Evolutionary conservation across 1,140 invertebrate species (phyloP).

Genomic region (Heliconius hewitsoni): DNA sequence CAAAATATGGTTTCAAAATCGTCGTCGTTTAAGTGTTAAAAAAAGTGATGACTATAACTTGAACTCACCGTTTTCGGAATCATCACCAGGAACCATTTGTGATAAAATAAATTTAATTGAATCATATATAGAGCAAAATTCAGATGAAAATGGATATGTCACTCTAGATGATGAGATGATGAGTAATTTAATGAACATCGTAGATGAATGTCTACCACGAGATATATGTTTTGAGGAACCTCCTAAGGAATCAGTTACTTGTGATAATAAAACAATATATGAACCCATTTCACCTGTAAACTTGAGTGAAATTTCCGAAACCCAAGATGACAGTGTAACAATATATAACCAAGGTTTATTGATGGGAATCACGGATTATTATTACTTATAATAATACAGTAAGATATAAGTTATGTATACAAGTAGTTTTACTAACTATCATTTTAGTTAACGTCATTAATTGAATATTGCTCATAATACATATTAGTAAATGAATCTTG

Average conservation of each 20-base stretch:
- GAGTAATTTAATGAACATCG: constrained; percentile 42
- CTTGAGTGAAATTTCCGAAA: constrained; percentile 20
- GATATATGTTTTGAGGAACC: constrained; percentile 11
- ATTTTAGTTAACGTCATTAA: neutral
- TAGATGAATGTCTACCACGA: constrained; percentile 42
- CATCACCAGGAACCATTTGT: constrained; percentile 26
- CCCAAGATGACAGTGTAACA: neutral
- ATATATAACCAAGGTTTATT: neutral
- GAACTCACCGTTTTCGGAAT: constrained; percentile 36
- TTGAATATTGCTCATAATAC: neutral
- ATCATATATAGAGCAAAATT: constrained; percentile 45
- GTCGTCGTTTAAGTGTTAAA: constrained; percentile 51
- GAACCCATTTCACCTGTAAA: constrained; percentile 60
- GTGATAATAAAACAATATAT: constrained; percentile 40
- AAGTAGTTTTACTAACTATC: neutral
- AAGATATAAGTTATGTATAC: neutral
- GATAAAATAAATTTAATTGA: constrained; percentile 48
- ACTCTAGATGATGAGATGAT: constrained; percentile 50
- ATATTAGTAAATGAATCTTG: constrained; percentile 5
- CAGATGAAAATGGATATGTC: constrained; percentile 53
- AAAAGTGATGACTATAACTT: constrained; percentile 40
- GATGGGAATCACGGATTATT: neutral
- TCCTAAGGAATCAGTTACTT: neutral
- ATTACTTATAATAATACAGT: neutral
- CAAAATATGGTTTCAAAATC: constrained; percentile 68